Evolutionary conservation across 2,113 vertebrate species (phyloP).

Genomic region (Eidolon helvum): DNA sequence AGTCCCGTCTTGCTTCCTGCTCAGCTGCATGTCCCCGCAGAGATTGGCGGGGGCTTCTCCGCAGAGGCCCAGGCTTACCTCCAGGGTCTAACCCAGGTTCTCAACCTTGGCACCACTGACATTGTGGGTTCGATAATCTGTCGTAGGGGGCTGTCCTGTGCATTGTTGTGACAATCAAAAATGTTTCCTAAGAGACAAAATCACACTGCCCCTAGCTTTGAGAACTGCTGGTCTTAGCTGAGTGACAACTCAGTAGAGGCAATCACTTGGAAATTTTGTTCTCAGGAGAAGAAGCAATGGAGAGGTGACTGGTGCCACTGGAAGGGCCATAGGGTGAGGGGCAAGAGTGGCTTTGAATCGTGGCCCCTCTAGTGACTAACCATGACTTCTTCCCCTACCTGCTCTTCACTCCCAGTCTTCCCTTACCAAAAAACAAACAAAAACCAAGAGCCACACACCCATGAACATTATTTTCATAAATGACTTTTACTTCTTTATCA

Average conservation of each 20-base stretch:
- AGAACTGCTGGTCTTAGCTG: not conserved
- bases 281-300: not conserved
- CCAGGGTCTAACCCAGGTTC: not conserved
- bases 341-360: not conserved
- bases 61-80: not conserved
- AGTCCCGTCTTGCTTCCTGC: not conserved
- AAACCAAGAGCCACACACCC: not conserved
- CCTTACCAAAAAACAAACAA: not conserved
- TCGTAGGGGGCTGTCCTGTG: too few species aligned
- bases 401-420: not conserved
- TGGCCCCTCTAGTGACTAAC: too few species aligned
- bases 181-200: not conserved
- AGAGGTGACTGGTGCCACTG: not conserved
- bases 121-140: too few species aligned
- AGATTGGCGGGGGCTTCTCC: not conserved
- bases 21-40: fast-evolving
- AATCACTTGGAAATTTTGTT: not conserved
- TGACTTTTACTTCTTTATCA: constrained; percentile 81
- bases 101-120: not conserved
- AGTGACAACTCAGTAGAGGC: not conserved
- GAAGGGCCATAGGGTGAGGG: not conserved
- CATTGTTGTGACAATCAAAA: not conserved
- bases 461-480: constrained; percentile 78
- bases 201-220: not conserved
- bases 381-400: not conserved